Conservation (phyloP, 30 jellyfish, hydroid and myxozoan genomes). For the Hydra vulgaris region DNA sequence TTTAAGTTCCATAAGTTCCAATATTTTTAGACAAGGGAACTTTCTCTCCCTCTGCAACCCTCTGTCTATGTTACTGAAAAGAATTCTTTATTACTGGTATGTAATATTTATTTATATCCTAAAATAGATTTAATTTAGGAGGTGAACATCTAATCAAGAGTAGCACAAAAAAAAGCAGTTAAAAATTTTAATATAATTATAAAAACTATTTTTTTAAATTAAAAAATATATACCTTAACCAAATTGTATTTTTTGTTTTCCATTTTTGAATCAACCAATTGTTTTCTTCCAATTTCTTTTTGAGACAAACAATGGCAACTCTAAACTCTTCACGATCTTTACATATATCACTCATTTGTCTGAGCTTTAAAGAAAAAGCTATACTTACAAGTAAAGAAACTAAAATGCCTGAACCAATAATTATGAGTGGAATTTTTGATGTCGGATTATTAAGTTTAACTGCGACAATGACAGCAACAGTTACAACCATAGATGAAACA, state of each 20-base stretch:
- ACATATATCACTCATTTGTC: constrained; percentile 22
- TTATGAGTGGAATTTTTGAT: constrained; percentile 52
- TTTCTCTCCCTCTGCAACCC: too few relatives aligned
- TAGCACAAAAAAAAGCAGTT: neutral
- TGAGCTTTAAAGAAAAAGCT: constrained; percentile 30
- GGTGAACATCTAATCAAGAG: too few relatives aligned
- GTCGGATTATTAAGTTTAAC: constrained; percentile 20
- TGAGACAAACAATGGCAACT: constrained; percentile 27
- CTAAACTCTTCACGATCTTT: constrained; percentile 46
- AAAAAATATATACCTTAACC: constrained; percentile 24
- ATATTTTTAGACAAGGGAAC: too few relatives aligned
- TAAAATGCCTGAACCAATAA: constrained; percentile 39
- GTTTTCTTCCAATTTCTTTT: constrained; percentile 37
- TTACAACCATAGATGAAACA: constrained; percentile 30
- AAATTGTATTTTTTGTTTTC: constrained; percentile 32
- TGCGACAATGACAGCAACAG: constrained; percentile 55
- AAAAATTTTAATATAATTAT: too few relatives aligned
- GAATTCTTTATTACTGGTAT: too few relatives aligned
- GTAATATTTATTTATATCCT: too few relatives aligned
- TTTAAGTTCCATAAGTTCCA: too few relatives aligned
- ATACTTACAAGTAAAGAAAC: constrained; percentile 32
- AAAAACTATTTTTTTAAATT: too few relatives aligned
- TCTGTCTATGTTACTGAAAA: too few relatives aligned
- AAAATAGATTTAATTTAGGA: too few relatives aligned
- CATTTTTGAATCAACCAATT: constrained; percentile 44